Percentiles rank a stretch among this genome's conserved stretches.
Evolutionary conservation across 2,797 vertebrate species (phyloP).

Genomic region (Aeoliscus strigatus): DNA sequence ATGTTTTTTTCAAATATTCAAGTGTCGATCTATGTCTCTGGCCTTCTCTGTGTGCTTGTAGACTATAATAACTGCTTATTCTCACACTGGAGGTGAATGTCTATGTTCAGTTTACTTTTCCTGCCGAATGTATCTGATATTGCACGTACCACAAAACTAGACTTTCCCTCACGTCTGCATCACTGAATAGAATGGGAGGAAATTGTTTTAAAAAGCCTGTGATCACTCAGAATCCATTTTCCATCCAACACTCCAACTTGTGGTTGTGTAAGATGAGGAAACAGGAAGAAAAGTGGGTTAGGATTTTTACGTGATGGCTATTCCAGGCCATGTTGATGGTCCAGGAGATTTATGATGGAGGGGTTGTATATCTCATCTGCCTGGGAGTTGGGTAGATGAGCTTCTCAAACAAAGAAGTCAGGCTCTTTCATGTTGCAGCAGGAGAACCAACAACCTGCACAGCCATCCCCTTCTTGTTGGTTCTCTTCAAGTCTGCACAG

Average conservation of each 20-base stretch:
- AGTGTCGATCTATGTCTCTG: not conserved
- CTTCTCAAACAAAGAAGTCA: conserved; percentile 25
- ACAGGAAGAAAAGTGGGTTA: conserved; percentile 15
- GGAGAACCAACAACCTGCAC: conserved; percentile 18
- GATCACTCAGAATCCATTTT: conserved; percentile 17
- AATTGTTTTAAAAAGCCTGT: conserved; percentile 51
- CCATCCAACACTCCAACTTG: conserved; percentile 19
- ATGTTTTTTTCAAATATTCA: too few species aligned
- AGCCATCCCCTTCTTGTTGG: conserved; percentile 23
- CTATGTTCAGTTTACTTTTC: conserved; percentile 26
- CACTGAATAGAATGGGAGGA: conserved; percentile 54
- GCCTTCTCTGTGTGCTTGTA: not conserved
- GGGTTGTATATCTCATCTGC: conserved; percentile 20
- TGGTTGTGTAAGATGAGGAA: conserved; percentile 29
- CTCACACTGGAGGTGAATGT: conserved; percentile 13
- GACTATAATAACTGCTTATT: conserved; percentile 9
- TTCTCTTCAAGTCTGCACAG: conserved; percentile 5
- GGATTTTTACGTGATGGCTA: conserved; percentile 52
- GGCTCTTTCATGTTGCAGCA: conserved; percentile 28
- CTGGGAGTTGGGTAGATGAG: conserved; percentile 27
- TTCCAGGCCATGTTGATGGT: conserved; percentile 58
- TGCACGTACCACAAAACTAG: conserved; percentile 21
- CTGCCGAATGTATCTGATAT: conserved; percentile 26
- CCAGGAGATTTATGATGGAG: conserved; percentile 58
- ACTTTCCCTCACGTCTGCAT: conserved; percentile 19